Evolutionary conservation across 2,113 vertebrate genomes (phyloP).

Genomic region (Ceyx margarethae): DNA sequence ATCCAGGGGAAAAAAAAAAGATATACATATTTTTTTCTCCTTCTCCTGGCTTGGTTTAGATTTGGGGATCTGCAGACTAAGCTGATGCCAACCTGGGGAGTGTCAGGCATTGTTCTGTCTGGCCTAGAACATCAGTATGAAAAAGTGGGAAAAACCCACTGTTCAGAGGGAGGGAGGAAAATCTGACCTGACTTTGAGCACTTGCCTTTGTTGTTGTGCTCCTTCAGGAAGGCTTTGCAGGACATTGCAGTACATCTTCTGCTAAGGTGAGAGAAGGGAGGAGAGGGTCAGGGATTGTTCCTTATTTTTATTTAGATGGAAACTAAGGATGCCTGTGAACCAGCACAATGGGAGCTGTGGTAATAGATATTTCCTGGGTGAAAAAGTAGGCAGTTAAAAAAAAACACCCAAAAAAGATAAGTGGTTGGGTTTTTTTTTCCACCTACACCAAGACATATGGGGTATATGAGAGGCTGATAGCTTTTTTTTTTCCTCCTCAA

Average conservation of each 20-base stretch:
- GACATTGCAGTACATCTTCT: background rate
- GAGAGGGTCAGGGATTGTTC: background rate
- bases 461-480: background rate
- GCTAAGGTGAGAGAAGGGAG: background rate
- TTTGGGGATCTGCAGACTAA: background rate
- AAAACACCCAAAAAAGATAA: background rate
- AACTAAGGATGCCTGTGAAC: background rate
- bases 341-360: background rate
- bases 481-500: background rate
- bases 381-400: background rate
- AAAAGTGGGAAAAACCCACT: background rate
- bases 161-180: background rate
- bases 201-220: background rate
- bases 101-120: background rate
- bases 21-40: rapidly evolving
- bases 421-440: background rate
- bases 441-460: background rate
- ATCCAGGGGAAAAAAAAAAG: background rate
- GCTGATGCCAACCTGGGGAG: background rate
- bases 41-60: background rate
- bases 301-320: background rate
- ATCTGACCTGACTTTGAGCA: background rate
- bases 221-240: background rate
- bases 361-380: background rate
- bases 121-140: background rate